Evolutionary conservation across 2,888 invertebrate species (phyloP).

Genomic region (Pegoplata infirma): DNA sequence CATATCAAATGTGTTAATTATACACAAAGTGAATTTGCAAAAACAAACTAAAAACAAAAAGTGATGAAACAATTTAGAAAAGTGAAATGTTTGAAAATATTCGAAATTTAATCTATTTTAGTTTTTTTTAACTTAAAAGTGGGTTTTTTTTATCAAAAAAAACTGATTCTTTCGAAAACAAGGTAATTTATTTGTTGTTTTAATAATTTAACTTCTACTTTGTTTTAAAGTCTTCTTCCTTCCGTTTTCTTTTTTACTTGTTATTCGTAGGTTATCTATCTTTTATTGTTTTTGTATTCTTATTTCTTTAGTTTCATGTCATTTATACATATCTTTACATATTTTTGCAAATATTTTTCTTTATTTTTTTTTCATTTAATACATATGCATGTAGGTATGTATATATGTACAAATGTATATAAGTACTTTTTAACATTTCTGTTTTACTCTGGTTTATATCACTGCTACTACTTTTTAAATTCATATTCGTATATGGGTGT

Average conservation of each 20-base stretch:
- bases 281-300: not conserved
- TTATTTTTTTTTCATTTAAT: not conserved
- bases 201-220: not conserved
- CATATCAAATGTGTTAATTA: too few relatives aligned
- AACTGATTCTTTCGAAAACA: not conserved
- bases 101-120: not conserved
- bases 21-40: too few relatives aligned
- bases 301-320: not conserved
- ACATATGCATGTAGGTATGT: too few relatives aligned
- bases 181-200: not conserved
- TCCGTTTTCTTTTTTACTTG: not conserved
- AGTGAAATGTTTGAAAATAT: not conserved
- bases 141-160: not conserved
- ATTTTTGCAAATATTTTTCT: not conserved
- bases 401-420: too few relatives aligned
- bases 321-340: not conserved
- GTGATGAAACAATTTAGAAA: too few relatives aligned
- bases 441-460: slow-evolving; percentile 32
- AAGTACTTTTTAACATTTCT: not conserved
- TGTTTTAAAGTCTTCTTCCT: not conserved
- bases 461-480: slow-evolving; percentile 35
- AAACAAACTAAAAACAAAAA: too few relatives aligned
- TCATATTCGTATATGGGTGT: slow-evolving; percentile 43
- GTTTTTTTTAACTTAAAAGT: not conserved
- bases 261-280: not conserved